Base-by-base conservation (phyloP, 2,888 invertebrate genomes). In the Morpho achilles region DNA sequence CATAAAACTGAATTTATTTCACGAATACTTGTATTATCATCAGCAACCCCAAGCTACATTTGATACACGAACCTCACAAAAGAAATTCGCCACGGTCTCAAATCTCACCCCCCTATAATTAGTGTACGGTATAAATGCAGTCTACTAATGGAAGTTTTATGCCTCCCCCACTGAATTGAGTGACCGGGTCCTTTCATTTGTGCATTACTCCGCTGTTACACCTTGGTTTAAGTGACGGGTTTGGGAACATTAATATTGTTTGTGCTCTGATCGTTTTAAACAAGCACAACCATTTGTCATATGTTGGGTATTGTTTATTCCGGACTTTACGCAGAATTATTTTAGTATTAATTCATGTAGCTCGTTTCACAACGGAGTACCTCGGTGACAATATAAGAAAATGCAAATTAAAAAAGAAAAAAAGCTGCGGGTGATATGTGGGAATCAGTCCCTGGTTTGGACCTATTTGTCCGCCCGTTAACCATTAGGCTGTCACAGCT, bases 131-230 rank as follows among this genome's bases (percentile, higher is more conserved):
- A 74, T 75, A 73, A 77, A 76, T 77, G 76, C 76, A 76, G 72
- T 74, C 66, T 63, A 60, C 73, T 77, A 78, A 78, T 78, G 77
- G 75, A 70, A 71, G 71, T 70, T 75, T 74, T 73, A 71, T 71
- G 62, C 72, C 69, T 62, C 74, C 74, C 62, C 69, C 60, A 61
- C 58, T 53, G 69, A 61, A 70, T 66, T 65, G 62, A 71, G 69
- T 69, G 73, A 68, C 69, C 72, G 66, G 62, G 60, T 60, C 67
- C 67, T 68, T 70, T 70, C 71, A 71, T 73, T 73, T 69, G 64
- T 67, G 69, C 66, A 70, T 71, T 73, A 69, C 65, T 61, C 66
- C 53, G 50, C 64, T 61, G 49, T 64, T 68, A 65, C 68, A 68
- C 68, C 68, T 67, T 66, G 58, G 66, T 66, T 65, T 64, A 65